Conservation (phyloP, 2,888 invertebrate genomes). For the Linnaemya vulpina region DNA sequence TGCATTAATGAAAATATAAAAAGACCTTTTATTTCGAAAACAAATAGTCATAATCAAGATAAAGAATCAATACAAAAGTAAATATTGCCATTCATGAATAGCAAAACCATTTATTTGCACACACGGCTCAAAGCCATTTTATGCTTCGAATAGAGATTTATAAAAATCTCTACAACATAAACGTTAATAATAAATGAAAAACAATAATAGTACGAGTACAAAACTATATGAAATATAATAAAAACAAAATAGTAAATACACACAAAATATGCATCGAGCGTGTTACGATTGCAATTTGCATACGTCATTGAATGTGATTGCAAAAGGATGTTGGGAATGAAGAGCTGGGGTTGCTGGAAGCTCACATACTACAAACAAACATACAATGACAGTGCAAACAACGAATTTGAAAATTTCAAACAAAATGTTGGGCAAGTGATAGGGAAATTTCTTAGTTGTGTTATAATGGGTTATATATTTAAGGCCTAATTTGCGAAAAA, state of each 20-base stretch:
- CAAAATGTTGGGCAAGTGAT: background rate
- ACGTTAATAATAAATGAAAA: constrained; percentile 25
- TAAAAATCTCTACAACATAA: constrained; percentile 16
- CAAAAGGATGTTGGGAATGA: constrained; percentile 1
- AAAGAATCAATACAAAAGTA: constrained; percentile 21
- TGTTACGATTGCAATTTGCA: constrained; percentile 14
- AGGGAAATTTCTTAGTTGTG: background rate
- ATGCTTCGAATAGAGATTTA: constrained; percentile 27
- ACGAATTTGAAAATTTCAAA: background rate
- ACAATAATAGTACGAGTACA: background rate
- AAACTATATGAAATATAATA: background rate
- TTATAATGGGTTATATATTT: too few relatives aligned
- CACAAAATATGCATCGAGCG: background rate
- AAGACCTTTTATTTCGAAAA: constrained; percentile 12
- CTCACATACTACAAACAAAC: too few relatives aligned
- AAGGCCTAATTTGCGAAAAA: too few relatives aligned
- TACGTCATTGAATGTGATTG: constrained; percentile 15
- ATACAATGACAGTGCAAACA: background rate
- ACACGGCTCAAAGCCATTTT: background rate
- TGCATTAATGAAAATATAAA: background rate
- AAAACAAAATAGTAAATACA: background rate
- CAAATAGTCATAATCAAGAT: background rate
- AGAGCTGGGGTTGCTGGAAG: background rate
- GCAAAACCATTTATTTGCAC: background rate
- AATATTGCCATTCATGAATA: constrained; percentile 24